Percentiles rank a stretch among this genome's conserved stretches.
Evolutionary conservation across 53 echinoderm and acorn worm genomes (phyloP).

Genomic region (Patiria pectinifera): DNA sequence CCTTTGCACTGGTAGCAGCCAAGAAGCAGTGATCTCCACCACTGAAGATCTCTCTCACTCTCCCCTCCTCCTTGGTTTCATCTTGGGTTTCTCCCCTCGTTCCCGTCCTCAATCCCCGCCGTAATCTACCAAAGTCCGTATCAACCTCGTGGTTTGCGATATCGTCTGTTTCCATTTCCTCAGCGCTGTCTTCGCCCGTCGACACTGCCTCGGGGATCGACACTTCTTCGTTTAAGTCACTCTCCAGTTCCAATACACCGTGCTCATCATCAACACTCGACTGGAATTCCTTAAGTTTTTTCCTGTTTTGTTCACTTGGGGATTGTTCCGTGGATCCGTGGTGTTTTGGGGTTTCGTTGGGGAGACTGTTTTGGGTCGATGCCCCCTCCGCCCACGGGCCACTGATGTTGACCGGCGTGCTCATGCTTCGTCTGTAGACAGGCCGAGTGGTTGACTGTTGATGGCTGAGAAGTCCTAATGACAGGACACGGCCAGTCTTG

Average conservation of each 20-base stretch:
- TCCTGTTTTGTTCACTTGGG: not conserved
- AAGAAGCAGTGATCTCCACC: slow-evolving; percentile 72
- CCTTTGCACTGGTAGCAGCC: slow-evolving; percentile 32
- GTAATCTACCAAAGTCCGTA: not conserved
- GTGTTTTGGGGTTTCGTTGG: not conserved
- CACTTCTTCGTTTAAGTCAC: not conserved
- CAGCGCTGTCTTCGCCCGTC: not conserved
- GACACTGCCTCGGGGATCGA: too few relatives aligned
- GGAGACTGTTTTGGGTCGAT: not conserved
- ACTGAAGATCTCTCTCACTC: slow-evolving; percentile 44
- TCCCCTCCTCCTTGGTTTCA: not conserved
- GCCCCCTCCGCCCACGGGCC: slow-evolving; percentile 32
- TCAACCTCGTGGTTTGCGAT: not conserved
- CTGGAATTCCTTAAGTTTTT: not conserved
- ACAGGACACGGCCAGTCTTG: slow-evolving; percentile 25
- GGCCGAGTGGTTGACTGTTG: slow-evolving; percentile 16
- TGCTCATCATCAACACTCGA: not conserved
- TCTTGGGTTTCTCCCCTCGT: not conserved
- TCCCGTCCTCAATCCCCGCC: not conserved
- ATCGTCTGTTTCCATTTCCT: slow-evolving; percentile 28
- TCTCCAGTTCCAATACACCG: not conserved
- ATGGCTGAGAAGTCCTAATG: slow-evolving; percentile 31
- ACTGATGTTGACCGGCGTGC: slow-evolving; percentile 4
- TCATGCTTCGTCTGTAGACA: slow-evolving; percentile 19
- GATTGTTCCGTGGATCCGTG: not conserved